Conservation (phyloP, 2,113 vertebrate species). For the Pluvialis apricaria region DNA sequence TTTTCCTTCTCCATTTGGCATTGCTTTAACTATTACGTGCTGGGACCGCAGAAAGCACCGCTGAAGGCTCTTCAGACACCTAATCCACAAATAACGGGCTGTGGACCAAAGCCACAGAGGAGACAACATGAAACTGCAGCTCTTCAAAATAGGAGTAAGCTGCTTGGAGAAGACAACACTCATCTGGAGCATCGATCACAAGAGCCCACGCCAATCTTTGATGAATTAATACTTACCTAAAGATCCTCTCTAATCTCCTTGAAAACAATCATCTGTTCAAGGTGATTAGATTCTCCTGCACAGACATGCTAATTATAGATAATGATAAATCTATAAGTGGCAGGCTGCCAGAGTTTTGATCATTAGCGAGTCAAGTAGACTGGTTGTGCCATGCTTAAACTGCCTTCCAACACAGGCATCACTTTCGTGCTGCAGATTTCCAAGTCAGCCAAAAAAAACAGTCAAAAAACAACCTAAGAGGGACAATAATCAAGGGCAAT, state of each 20-base stretch:
- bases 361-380: background rate
- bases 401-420: background rate
- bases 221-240: background rate
- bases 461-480: background rate
- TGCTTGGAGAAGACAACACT: background rate
- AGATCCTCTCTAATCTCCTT: conserved; percentile 37
- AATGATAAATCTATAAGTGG: background rate
- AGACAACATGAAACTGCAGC: background rate
- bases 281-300: conserved; percentile 14
- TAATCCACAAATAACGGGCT: rapidly evolving
- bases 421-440: background rate
- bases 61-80: background rate
- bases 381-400: background rate
- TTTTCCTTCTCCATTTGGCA: background rate
- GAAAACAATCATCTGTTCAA: conserved; percentile 21
- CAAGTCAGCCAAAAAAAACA: background rate
- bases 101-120: background rate
- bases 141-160: background rate
- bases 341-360: background rate
- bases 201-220: background rate
- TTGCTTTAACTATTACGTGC: background rate
- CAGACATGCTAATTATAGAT: background rate
- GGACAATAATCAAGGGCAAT: background rate
- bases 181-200: background rate
- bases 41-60: background rate